Conservation (phyloP, 2,797 vertebrate species). For the Sciurus carolinensis region DNA sequence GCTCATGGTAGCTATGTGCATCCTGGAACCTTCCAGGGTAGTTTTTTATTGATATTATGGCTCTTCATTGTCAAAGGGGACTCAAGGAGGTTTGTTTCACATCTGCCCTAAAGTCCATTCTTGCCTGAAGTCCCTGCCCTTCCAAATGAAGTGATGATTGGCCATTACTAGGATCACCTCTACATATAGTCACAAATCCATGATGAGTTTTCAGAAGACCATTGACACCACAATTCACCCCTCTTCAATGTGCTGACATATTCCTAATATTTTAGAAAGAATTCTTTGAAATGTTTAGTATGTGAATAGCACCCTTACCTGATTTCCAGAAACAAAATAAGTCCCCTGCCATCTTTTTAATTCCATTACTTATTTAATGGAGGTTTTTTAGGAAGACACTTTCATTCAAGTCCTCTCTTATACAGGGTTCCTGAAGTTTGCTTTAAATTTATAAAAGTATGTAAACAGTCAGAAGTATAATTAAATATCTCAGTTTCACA, state of each 20-base stretch:
- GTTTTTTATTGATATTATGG: background rate
- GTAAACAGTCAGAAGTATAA: conserved; percentile 28
- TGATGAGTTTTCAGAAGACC: background rate
- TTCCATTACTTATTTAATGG: background rate
- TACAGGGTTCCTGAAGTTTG: background rate
- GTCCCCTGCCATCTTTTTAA: background rate
- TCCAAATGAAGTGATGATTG: conserved; percentile 15
- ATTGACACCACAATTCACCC: background rate
- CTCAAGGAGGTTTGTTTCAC: background rate
- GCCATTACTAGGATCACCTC: background rate
- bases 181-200: background rate
- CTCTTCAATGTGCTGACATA: background rate
- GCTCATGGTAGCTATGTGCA: conserved; percentile 15
- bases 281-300: background rate
- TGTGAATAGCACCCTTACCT: background rate
- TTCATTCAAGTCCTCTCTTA: background rate
- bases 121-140: background rate
- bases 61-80: background rate
- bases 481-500: background rate
- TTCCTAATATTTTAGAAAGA: conserved; percentile 45
- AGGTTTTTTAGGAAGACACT: background rate
- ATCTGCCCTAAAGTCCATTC: background rate
- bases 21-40: background rate
- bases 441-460: conserved; percentile 1
- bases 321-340: background rate